Conservation (phyloP, 2,888 invertebrate genomes). For the Diachrysia chrysitis region DNA sequence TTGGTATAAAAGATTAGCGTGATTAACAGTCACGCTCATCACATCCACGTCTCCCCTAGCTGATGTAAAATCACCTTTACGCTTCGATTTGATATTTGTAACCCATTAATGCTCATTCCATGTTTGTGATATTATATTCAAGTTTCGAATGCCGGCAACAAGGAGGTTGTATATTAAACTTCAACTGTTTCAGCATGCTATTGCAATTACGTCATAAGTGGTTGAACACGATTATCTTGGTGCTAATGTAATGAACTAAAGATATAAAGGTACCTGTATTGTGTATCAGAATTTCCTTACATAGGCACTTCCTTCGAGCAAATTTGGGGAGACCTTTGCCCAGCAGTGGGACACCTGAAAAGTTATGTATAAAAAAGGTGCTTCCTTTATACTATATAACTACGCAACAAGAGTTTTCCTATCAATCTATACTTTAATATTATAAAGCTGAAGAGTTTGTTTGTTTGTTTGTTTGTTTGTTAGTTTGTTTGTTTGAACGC, state of each 20-base stretch:
- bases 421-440: no score
- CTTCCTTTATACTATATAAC: no score
- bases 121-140: slow-evolving; percentile 49
- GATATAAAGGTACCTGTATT: background rate
- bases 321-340: no score
- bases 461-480: no score
- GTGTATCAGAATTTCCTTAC: no score
- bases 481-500: no score
- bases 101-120: slow-evolving; percentile 60
- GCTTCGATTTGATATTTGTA: slow-evolving; percentile 53
- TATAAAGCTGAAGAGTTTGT: no score
- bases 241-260: background rate
- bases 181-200: slow-evolving; percentile 8
- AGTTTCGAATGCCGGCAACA: slow-evolving; percentile 43
- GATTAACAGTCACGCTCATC: background rate
- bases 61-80: slow-evolving; percentile 29
- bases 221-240: background rate
- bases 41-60: background rate
- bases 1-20: background rate
- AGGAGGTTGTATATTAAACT: slow-evolving; percentile 20
- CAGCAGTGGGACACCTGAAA: no score
- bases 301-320: no score
- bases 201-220: slow-evolving; percentile 15
- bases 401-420: no score
- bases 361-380: no score